phyloP scores from a whole-genome alignment of 2,113 vertebrate species.

The Myotis yumanensis region DNA sequence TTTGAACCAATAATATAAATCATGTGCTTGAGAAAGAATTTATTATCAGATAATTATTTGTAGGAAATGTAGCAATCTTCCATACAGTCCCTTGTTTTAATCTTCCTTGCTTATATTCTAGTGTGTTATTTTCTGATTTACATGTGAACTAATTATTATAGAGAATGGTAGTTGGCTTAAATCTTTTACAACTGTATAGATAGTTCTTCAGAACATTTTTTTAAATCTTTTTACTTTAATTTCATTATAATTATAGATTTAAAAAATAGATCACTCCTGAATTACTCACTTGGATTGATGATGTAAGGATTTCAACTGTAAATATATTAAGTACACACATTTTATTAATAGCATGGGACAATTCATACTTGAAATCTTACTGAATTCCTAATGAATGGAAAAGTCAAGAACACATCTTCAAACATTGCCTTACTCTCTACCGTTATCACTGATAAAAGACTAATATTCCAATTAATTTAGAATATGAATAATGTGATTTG shows the following conservation, averaged over 20 bases:
- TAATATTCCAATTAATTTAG: constrained; percentile 37
- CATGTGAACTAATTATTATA: background rate
- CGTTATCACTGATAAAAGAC: constrained; percentile 7
- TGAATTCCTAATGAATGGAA: constrained; percentile 15
- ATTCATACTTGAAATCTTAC: constrained; percentile 5
- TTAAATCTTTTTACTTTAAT: constrained; percentile 28
- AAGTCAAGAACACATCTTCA: constrained; percentile 40
- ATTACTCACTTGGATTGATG: constrained; percentile 17
- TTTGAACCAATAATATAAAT: constrained; percentile 17
- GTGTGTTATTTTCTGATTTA: background rate
- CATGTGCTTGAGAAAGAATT: background rate
- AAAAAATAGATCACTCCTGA: constrained; percentile 19
- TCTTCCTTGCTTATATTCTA: constrained; percentile 33
- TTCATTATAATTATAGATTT: constrained; percentile 28
- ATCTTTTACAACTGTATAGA: background rate
- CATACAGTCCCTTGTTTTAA: background rate
- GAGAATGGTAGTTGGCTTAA: background rate
- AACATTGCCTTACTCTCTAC: background rate
- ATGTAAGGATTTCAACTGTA: constrained; percentile 17
- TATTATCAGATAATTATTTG: background rate
- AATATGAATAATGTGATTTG: constrained; percentile 13
- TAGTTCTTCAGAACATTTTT: constrained; percentile 7
- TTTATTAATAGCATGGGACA: constrained; percentile 36
- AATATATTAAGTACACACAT: background rate
- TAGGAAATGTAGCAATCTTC: background rate